Base-by-base conservation (phyloP, 1,140 invertebrate species). In the Geopemphigus sp. region DNA sequence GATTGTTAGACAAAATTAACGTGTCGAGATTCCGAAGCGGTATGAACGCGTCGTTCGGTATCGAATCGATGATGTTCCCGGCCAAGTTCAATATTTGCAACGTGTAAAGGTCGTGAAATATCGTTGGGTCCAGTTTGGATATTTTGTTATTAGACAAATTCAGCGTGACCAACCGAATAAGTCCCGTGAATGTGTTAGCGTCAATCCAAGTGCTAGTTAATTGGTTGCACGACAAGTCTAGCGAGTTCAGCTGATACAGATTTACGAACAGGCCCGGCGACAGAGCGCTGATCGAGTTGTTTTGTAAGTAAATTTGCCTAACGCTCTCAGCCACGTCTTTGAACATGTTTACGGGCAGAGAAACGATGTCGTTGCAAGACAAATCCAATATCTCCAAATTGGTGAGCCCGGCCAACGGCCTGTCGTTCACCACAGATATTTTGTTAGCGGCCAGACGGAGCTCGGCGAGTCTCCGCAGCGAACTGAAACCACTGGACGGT, bases 191-290 rank as follows among this genome's bases (percentile, higher is more conserved):
- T 24, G 93, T 95, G 70, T 90, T 91, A 10, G 89, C 88, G 83
- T 92, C 92, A 19, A 94, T 91, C 94, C 91, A 96, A 14, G 89
- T 90, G 83, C 91, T 93, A 29, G 92, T 93, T 39, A 98, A 87
- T 84, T 92, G 89, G 87, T 98, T 98, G 83, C 90, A 89, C 24
- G 94, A 95, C 83, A 97, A 87, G 85, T 98, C 94, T 64, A 98
- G 86, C 1, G 93, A 90, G 83, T 94, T 89, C 80, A 98, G 87
- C 84, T 95, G 92, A 83, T 93, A 91, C 83, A 98, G 88, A 83
- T 94, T 93, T 11, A 91, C 89, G 83, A 96, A 93, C 15, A 95
- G 87, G 80, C 92, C 91, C 0, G 93, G 92, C 74, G 92, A 91
- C 57, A 95, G 86, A 12, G 92, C 91, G 84, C 90, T 91, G 66